phyloP scores from a whole-genome alignment of 2,888 invertebrate genomes.

The Acrocyrtus sp. region DNA sequence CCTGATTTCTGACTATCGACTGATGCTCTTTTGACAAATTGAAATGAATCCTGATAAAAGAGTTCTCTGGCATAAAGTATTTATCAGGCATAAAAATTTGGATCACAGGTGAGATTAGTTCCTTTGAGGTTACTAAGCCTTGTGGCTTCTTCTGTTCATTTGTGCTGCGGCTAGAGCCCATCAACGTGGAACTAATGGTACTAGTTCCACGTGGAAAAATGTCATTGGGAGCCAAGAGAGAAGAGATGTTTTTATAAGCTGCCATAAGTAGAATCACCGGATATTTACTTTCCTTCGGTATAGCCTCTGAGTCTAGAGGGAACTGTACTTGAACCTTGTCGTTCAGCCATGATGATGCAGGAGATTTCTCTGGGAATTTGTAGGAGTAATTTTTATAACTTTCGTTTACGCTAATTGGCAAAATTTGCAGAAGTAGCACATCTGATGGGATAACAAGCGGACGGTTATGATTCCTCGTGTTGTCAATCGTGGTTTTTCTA shows the following conservation, averaged over 20 bases:
- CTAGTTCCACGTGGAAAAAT: not conserved
- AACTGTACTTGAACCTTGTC: constrained; percentile 28
- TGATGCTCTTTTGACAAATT: constrained; percentile 40
- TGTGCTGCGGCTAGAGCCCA: not conserved
- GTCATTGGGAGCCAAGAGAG: constrained; percentile 14
- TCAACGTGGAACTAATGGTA: not conserved
- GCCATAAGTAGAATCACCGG: constrained; percentile 21
- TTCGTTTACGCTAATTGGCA: constrained; percentile 15
- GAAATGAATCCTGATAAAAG: constrained; percentile 41
- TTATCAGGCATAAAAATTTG: constrained; percentile 26
- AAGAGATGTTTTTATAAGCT: constrained; percentile 43
- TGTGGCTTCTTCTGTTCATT: not conserved
- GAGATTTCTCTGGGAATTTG: constrained; percentile 22
- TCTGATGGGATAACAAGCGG: constrained; percentile 29
- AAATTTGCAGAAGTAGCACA: constrained; percentile 31
- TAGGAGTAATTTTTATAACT: constrained; percentile 23
- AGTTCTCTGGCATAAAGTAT: constrained; percentile 6
- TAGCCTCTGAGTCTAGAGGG: constrained; percentile 30
- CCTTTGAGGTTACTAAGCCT: constrained; percentile 13
- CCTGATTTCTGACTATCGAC: constrained; percentile 13
- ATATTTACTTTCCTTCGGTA: constrained; percentile 4
- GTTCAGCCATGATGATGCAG: constrained; percentile 22
- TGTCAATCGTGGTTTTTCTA: constrained; percentile 9
- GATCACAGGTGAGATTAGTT: constrained; percentile 37
- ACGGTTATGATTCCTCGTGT: too few species aligned